Percentiles rank a stretch among this genome's conserved stretches.
Evolutionary conservation across 2,113 vertebrate genomes (phyloP).

Genomic region (Trinectes maculatus): DNA sequence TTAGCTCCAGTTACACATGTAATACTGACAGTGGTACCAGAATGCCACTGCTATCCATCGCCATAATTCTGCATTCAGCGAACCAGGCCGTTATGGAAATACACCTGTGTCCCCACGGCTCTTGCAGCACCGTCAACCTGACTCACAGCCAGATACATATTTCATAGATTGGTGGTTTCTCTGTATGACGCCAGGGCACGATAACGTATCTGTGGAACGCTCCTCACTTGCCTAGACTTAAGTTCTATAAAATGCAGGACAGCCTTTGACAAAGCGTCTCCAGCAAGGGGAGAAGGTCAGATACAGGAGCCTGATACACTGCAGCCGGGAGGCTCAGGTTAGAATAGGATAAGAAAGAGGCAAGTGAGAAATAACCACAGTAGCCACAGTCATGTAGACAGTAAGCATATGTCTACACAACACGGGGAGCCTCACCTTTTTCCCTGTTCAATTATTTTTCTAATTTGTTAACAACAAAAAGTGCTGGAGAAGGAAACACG

Average conservation of each 20-base stretch:
- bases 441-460: too few relatives aligned
- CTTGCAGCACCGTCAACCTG: slow-evolving; percentile 30
- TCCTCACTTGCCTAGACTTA: slow-evolving; percentile 54
- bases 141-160: slow-evolving; percentile 61
- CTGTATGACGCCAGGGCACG: slow-evolving; percentile 58
- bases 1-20: not conserved
- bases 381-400: not conserved
- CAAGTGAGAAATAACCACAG: slow-evolving; percentile 5
- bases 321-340: slow-evolving; percentile 24
- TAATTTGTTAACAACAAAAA: too few relatives aligned
- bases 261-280: slow-evolving; percentile 54
- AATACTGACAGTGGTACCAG: not conserved
- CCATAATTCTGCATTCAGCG: not conserved
- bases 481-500: too few relatives aligned
- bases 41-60: not conserved
- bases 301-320: slow-evolving; percentile 42
- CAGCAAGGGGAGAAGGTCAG: slow-evolving; percentile 45
- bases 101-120: slow-evolving; percentile 9
- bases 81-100: too few relatives aligned
- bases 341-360: slow-evolving; percentile 19
- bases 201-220: slow-evolving; percentile 70
- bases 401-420: too few relatives aligned
- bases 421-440: too few relatives aligned
- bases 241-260: slow-evolving; percentile 59
- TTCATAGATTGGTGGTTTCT: slow-evolving; percentile 65